Evolutionary conservation across 2,888 invertebrate genomes (phyloP).

Genomic region (Stenolophus ochropezus): DNA sequence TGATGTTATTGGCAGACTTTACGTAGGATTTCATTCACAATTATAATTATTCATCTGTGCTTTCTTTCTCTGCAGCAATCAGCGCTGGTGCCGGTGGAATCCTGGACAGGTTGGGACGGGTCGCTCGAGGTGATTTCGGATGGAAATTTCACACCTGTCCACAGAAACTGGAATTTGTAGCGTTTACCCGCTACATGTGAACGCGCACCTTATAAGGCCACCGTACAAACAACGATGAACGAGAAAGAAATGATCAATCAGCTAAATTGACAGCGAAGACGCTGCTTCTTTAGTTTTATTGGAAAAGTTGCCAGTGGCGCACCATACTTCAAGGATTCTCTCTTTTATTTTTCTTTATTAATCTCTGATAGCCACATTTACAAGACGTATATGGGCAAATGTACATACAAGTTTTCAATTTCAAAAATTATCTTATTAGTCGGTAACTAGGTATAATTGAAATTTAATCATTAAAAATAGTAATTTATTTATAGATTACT

Average conservation of each 20-base stretch:
- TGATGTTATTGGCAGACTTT: constrained; percentile 36
- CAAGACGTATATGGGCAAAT: neutral
- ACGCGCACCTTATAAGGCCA: constrained; percentile 22
- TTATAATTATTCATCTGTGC: constrained; percentile 39
- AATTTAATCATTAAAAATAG: too few relatives aligned
- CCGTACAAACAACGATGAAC: constrained; percentile 19
- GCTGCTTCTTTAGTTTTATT: constrained; percentile 32
- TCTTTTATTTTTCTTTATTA: neutral
- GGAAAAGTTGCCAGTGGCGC: constrained; percentile 13
- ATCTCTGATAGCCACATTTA: neutral
- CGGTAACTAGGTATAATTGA: too few relatives aligned
- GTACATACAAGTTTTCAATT: neutral
- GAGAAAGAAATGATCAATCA: constrained; percentile 44
- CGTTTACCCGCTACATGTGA: constrained; percentile 41
- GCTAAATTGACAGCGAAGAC: constrained; percentile 34
- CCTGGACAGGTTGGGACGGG: neutral
- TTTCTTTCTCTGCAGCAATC: constrained; percentile 4
- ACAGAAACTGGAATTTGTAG: constrained; percentile 43
- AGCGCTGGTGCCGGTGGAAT: neutral
- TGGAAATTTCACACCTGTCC: constrained; percentile 51
- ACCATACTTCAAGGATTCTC: neutral
- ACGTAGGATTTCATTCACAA: constrained; percentile 46
- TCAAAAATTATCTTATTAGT: neutral
- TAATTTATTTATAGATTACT: too few relatives aligned
- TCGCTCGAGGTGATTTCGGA: constrained; percentile 35